phyloP scores from a whole-genome alignment of 2,888 invertebrate genomes.

The Trichogramma dendrolimi region DNA sequence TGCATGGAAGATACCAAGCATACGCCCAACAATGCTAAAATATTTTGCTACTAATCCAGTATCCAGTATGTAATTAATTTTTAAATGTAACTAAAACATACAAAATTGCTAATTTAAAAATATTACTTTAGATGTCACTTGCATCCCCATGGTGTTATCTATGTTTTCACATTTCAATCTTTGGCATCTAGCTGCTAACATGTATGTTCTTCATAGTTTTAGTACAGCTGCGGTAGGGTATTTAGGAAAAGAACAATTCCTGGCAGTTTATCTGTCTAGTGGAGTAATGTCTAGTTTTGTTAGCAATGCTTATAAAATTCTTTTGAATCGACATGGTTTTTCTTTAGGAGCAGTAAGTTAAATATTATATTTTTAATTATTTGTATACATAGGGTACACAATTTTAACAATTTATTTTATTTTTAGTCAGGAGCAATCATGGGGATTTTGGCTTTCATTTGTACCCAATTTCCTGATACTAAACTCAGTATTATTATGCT shows the following conservation, averaged over 20 bases:
- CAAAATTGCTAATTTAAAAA: neutral
- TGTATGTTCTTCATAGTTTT: constrained; percentile 93
- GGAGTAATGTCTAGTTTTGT: constrained; percentile 83
- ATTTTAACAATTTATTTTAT: constrained; percentile 17
- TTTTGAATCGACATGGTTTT: constrained; percentile 65
- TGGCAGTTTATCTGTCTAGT: constrained; percentile 83
- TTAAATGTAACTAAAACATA: neutral
- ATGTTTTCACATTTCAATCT: constrained; percentile 89
- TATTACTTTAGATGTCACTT: constrained; percentile 62
- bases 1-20: constrained; percentile 73
- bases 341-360: constrained; percentile 88
- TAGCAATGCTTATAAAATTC: constrained; percentile 77
- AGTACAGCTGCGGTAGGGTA: constrained; percentile 64
- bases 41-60: constrained; percentile 83
- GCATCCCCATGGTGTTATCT: constrained; percentile 88
- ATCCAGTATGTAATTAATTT: constrained; percentile 59
- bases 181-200: constrained; percentile 86
- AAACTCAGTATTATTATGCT: constrained; percentile 83
- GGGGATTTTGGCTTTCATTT: constrained; percentile 82
- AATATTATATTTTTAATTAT: constrained; percentile 15
- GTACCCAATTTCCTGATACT: constrained; percentile 84
- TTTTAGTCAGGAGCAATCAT: constrained; percentile 93
- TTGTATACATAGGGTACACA: constrained; percentile 6
- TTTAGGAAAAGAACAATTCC: constrained; percentile 87
- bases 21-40: constrained; percentile 71